A percentile compares a stretch with the other conserved stretches of the same genome.
phyloP scores from a whole-genome alignment of 2,113 vertebrate genomes.

The Scophthalmus maximus region DNA sequence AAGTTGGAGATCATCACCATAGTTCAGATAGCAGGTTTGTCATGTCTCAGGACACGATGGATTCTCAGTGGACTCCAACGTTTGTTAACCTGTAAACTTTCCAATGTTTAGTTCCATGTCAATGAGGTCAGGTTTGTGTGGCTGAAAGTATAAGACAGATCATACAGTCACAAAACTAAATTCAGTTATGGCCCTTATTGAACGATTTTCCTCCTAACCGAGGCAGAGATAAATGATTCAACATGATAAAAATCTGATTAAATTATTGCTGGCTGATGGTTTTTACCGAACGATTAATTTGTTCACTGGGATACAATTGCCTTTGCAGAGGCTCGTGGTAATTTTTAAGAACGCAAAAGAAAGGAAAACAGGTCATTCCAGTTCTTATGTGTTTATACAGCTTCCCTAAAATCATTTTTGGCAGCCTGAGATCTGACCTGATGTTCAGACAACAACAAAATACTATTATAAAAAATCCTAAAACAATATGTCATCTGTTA shows the following conservation, averaged over 20 bases:
- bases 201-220: neutral
- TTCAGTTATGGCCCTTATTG: neutral
- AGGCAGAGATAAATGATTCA: neutral
- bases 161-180: neutral
- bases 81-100: neutral
- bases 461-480: too few species aligned
- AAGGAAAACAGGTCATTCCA: neutral
- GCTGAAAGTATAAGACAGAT: neutral
- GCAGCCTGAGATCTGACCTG: conserved; percentile 21
- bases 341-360: neutral
- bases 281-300: neutral
- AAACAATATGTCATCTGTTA: neutral
- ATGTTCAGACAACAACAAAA: conserved; percentile 23
- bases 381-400: neutral
- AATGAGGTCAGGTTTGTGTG: neutral
- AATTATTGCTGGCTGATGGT: neutral
- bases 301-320: neutral
- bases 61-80: too few species aligned
- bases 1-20: too few species aligned
- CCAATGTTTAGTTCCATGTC: neutral
- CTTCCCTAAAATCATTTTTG: conserved; percentile 27
- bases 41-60: too few species aligned
- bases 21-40: too few species aligned
- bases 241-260: conserved; percentile 8
- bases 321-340: neutral